Percentiles rank a stretch among this genome's conserved stretches.
phyloP scores from a whole-genome alignment of 2,113 vertebrate species.

The Murina feae region DNA sequence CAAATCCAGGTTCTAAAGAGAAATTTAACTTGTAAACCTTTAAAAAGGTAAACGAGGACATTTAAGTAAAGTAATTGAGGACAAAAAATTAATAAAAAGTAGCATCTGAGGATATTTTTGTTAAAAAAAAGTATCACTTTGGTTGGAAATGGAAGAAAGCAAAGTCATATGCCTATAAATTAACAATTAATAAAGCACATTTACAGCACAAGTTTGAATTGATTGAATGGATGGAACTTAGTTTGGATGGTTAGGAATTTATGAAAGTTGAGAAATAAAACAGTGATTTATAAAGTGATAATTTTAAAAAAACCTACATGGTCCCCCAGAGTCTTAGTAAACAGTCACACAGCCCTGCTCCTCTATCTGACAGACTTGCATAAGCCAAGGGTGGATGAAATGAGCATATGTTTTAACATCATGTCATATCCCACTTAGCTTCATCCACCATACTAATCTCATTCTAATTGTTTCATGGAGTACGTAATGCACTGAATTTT shows the following conservation, averaged over 20 bases:
- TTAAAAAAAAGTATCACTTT: slow-evolving; percentile 4
- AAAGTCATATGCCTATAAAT: not conserved
- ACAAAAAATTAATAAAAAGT: slow-evolving; percentile 2
- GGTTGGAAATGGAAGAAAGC: not conserved
- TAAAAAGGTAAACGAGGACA: slow-evolving; percentile 7
- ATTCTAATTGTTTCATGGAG: not conserved
- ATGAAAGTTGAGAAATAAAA: not conserved
- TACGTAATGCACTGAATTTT: not conserved
- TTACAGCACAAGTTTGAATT: slow-evolving; percentile 6
- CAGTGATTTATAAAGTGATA: not conserved
- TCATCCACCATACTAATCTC: not conserved
- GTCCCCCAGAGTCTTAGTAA: not conserved
- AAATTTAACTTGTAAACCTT: not conserved
- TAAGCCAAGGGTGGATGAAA: not conserved
- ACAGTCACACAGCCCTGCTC: not conserved
- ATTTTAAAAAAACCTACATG: not conserved
- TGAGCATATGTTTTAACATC: not conserved
- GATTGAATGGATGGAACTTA: not conserved
- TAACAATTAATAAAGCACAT: not conserved
- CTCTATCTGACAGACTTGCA: not conserved
- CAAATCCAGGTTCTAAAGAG: not conserved
- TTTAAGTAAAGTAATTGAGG: not conserved
- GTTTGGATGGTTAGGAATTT: not conserved
- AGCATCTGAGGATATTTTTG: not conserved
- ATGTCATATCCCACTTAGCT: not conserved